phyloP scores from a whole-genome alignment of 2,888 invertebrate species.

The Seira ritae region DNA sequence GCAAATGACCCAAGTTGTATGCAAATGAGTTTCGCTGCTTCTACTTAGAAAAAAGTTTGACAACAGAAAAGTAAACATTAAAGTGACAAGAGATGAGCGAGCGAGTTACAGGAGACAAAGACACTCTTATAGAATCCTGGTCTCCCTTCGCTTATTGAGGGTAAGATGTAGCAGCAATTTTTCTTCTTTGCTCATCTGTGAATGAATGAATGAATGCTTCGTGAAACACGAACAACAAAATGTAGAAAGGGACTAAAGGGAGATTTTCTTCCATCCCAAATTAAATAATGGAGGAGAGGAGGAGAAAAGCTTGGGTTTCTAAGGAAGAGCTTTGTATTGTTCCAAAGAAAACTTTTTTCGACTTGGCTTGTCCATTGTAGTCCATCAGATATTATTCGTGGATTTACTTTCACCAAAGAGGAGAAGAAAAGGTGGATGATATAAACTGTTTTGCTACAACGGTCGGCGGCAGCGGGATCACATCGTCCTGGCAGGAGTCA shows the following conservation, averaged over 20 bases:
- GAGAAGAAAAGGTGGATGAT: neutral
- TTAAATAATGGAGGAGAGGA: neutral
- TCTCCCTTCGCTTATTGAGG: neutral
- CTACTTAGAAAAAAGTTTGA: conserved; percentile 21
- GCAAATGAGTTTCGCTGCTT: conserved; percentile 39
- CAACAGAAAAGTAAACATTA: conserved; percentile 2
- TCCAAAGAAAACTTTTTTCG: neutral
- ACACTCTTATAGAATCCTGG: neutral
- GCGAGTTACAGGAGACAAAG: neutral
- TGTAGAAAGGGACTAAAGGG: neutral
- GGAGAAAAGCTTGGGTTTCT: neutral
- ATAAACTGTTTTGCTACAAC: neutral
- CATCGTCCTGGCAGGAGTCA: neutral
- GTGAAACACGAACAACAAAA: no score
- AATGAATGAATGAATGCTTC: neutral
- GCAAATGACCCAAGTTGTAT: conserved; percentile 55
- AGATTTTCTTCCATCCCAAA: neutral
- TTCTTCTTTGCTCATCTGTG: neutral
- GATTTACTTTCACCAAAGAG: neutral
- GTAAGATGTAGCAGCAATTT: neutral
- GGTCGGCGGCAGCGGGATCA: neutral
- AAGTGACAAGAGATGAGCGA: neutral
- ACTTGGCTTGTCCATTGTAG: conserved; percentile 2
- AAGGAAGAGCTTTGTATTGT: neutral
- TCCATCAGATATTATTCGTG: neutral